Evolutionary conservation across 2,797 vertebrate species (phyloP), one percentile per base, ranked within the genome.

Genomic region (Heterohyrax brucei): DNA sequence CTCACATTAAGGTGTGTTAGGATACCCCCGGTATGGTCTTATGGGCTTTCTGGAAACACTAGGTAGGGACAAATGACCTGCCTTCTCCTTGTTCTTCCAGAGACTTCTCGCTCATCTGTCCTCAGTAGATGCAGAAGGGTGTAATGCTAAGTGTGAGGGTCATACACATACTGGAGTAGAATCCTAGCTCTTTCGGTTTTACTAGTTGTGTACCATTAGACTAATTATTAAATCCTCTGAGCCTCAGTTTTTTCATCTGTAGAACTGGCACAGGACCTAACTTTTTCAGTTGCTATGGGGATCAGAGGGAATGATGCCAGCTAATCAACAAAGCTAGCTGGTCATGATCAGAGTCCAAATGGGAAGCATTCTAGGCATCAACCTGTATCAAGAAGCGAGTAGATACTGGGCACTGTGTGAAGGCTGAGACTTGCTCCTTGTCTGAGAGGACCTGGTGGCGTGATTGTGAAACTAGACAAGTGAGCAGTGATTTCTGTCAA

Each of bases 171-270:
- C 3, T 39, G 13, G 7, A n/a, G 33, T 10, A 33, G 39, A 19
- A 39, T 28, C 48, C 56, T 4, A 81, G 18, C 14, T 9, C 53
- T 79, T 89, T 48, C n/a, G n/a, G 30, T 64, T 79, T 28, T 73
- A 33, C 30, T 10, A 33, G 1, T 4, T 86, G 73, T 28, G 1
- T 56, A 24, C 18, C n/a, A 1, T 44, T 53, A 87, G 26, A 50
- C n/a, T 1, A 30, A 48, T 39, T 73, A 53, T 53, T 66, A 56
- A 56, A 44, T 59, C 50, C 30, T 87, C 78, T 19, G 2, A 19
- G 21, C 13, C 62, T 89, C 64, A 80, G 46, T 94, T 89, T 97
- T 73, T 64, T 90, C 28, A 56, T 70, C 22, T 72, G 10, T 68
- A 28, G 48, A 44, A 72, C 0, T 39, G 84, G 66, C 59, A 53